A percentile compares a stretch with the other conserved stretches of the same genome.
phyloP scores from a whole-genome alignment of 2,113 vertebrate species.

The Nipponia nippon region DNA sequence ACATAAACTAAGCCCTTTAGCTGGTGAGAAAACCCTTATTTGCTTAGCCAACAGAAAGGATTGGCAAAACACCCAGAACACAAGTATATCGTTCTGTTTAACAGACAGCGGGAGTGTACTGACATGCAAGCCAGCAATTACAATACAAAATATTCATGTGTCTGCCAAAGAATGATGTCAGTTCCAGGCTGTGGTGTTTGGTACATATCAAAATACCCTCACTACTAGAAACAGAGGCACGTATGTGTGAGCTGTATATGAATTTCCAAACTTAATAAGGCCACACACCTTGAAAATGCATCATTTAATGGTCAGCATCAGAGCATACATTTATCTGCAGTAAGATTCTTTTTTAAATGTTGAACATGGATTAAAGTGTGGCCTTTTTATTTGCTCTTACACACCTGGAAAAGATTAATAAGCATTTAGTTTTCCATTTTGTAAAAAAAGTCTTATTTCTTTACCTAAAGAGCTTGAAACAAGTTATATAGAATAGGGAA shows the following conservation, averaged over 20 bases:
- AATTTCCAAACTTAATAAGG: constrained; percentile 15
- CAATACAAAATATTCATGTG: not conserved
- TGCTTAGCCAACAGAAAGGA: not conserved
- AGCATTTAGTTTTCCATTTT: not conserved
- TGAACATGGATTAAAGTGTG: not conserved
- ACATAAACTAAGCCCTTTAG: not conserved
- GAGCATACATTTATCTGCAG: not conserved
- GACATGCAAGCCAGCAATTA: constrained; percentile 41
- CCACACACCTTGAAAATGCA: constrained; percentile 50
- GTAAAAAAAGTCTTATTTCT: not conserved
- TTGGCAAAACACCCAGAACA: not conserved
- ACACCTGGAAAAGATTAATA: constrained; percentile 16
- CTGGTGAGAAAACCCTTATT: not conserved
- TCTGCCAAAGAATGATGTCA: constrained; percentile 56
- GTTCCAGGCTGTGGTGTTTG: constrained; percentile 10
- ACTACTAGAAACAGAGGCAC: not conserved
- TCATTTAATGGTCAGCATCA: not conserved
- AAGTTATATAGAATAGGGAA: not conserved
- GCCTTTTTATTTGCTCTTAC: not conserved
- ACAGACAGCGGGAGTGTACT: constrained; percentile 33
- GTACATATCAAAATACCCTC: constrained; percentile 5
- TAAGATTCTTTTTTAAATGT: not conserved
- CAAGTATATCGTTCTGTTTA: not conserved
- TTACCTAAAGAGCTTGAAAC: not conserved
- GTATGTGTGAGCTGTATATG: not conserved